These are phyloP conservation scores for Cheilosia pagana DNA, from an alignment of 2,888 invertebrate genomes.

Conservation along the genomic window DNA sequence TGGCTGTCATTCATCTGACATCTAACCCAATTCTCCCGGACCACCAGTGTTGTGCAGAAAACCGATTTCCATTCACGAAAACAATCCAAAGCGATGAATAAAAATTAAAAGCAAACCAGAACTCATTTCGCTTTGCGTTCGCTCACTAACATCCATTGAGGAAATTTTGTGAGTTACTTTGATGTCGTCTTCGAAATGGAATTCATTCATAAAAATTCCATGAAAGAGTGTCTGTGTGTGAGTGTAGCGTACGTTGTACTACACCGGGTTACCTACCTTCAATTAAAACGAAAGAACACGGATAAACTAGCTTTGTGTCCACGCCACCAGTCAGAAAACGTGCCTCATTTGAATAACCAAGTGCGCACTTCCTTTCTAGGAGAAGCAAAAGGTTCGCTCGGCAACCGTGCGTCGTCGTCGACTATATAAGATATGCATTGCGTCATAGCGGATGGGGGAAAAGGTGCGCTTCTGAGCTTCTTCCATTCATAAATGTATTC, in stretches of 20 bases:
- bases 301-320: constrained; percentile 35
- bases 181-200: constrained; percentile 20
- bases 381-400: neutral
- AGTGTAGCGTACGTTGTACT: constrained; percentile 17
- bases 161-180: constrained; percentile 25
- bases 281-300: constrained; percentile 36
- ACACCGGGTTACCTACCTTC: constrained; percentile 25
- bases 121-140: constrained; percentile 56
- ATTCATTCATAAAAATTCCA: constrained; percentile 63
- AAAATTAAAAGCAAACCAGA: constrained; percentile 29
- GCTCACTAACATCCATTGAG: constrained; percentile 56
- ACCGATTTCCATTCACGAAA: constrained; percentile 71
- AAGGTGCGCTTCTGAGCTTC: constrained; percentile 15
- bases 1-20: constrained; percentile 16
- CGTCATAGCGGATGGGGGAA: constrained; percentile 16
- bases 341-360: constrained; percentile 65
- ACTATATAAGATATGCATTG: neutral
- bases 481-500: constrained; percentile 10
- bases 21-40: constrained; percentile 60
- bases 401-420: neutral
- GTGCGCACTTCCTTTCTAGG: constrained; percentile 65
- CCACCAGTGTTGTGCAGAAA: constrained; percentile 33
- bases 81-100: constrained; percentile 8
- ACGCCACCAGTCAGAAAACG: neutral
- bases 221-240: constrained; percentile 15